phyloP scores from a whole-genome alignment of 2,113 vertebrate species.

The Pontoporia blainvillei region DNA sequence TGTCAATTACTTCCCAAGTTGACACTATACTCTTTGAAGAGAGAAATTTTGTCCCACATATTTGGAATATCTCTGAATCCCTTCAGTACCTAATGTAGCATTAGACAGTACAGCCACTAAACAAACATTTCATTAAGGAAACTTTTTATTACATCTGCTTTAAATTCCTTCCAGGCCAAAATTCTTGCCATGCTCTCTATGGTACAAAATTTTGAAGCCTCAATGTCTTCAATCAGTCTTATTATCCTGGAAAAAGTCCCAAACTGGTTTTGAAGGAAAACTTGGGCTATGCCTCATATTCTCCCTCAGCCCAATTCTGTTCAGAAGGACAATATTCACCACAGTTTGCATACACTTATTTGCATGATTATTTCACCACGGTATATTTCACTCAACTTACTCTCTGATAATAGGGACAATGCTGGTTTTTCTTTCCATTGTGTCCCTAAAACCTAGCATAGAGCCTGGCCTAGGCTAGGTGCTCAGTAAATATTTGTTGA shows the following conservation, averaged over 20 bases:
- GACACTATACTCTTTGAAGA: background rate
- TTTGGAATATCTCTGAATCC: background rate
- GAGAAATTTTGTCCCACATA: background rate
- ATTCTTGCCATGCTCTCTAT: background rate
- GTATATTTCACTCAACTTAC: background rate
- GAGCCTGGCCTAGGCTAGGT: background rate
- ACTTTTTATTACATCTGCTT: background rate
- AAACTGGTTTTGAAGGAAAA: background rate
- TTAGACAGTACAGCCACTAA: background rate
- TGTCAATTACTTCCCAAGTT: background rate
- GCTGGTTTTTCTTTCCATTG: background rate
- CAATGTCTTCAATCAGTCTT: background rate
- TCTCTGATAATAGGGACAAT: background rate
- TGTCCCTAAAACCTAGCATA: background rate
- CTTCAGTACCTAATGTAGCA: background rate
- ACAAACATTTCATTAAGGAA: background rate
- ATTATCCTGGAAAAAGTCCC: background rate
- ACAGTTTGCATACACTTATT: conserved; percentile 8
- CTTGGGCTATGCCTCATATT: background rate
- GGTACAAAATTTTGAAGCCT: background rate
- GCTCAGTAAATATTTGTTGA: background rate
- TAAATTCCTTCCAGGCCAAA: background rate
- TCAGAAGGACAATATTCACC: background rate
- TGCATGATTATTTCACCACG: background rate
- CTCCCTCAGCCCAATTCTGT: background rate